phyloP scores from a whole-genome alignment of 2,888 invertebrate species.

The Rotaria macrura region DNA sequence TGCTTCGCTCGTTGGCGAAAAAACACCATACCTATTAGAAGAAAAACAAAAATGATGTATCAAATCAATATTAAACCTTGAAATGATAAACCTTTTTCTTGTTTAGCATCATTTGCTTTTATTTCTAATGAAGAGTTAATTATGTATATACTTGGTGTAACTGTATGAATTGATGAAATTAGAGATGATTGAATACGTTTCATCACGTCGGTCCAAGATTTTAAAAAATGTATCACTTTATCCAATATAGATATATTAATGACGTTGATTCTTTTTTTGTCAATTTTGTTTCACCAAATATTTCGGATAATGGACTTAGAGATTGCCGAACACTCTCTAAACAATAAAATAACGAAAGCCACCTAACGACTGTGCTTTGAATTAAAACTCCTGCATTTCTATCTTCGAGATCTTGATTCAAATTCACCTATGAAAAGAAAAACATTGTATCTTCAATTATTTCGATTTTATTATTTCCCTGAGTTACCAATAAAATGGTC shows the following conservation, averaged over 20 bases:
- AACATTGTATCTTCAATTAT: neutral
- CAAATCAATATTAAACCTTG: too few species aligned
- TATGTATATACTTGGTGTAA: neutral
- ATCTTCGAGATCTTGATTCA: neutral
- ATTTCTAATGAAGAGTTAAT: neutral
- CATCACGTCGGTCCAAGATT: neutral
- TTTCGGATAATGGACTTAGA: neutral
- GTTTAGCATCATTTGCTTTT: too few species aligned
- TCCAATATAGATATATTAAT: neutral
- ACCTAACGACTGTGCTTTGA: neutral
- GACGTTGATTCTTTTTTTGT: neutral
- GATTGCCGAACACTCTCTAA: neutral
- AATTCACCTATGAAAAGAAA: neutral
- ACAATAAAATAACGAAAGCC: neutral
- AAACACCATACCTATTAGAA: too few species aligned
- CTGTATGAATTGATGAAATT: neutral
- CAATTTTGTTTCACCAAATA: neutral
- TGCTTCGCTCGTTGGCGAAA: too few species aligned
- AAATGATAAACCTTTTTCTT: neutral
- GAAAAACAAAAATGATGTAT: too few species aligned
- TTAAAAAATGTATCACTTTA: neutral
- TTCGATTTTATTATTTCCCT: neutral
- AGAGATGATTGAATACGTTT: neutral
- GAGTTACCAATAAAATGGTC: too few species aligned
- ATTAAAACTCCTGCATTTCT: neutral